phyloP scores from a whole-genome alignment of 2,797 vertebrate species.

The Ptychadena robeensis region DNA sequence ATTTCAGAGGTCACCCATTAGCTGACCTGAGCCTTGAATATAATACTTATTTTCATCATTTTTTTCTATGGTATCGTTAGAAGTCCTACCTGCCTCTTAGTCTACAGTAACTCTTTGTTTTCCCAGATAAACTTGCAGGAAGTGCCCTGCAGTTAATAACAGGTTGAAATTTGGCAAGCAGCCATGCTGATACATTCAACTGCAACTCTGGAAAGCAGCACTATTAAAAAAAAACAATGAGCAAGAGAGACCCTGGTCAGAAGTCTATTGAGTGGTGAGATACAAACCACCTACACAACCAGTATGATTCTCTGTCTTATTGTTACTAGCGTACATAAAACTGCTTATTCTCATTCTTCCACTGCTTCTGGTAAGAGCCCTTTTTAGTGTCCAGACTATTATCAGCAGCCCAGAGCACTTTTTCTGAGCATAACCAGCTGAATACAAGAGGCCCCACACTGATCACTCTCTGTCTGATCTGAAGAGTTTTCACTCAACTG shows the following conservation, averaged over 20 bases:
- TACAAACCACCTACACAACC: not conserved
- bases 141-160: conserved; percentile 52
- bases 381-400: not conserved
- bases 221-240: conserved; percentile 29
- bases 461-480: not conserved
- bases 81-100: conserved; percentile 3
- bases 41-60: not conserved
- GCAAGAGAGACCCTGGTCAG: conserved; percentile 19
- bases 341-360: conserved; percentile 13
- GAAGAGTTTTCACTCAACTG: not conserved
- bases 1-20: not conserved
- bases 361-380: not conserved
- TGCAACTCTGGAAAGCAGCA: conserved; percentile 45
- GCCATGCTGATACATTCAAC: conserved; percentile 32
- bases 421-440: conserved; percentile 2
- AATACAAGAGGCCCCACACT: not conserved
- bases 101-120: conserved; percentile 47
- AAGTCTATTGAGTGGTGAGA: conserved; percentile 24
- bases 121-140: conserved; percentile 42
- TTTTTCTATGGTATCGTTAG: not conserved
- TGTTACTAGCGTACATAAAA: not conserved
- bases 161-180: conserved; percentile 42
- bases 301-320: not conserved
- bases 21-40: not conserved
- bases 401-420: not conserved